Evolutionary conservation across 2,113 vertebrate genomes (phyloP).

Genomic region (Aegotheles bennettii): DNA sequence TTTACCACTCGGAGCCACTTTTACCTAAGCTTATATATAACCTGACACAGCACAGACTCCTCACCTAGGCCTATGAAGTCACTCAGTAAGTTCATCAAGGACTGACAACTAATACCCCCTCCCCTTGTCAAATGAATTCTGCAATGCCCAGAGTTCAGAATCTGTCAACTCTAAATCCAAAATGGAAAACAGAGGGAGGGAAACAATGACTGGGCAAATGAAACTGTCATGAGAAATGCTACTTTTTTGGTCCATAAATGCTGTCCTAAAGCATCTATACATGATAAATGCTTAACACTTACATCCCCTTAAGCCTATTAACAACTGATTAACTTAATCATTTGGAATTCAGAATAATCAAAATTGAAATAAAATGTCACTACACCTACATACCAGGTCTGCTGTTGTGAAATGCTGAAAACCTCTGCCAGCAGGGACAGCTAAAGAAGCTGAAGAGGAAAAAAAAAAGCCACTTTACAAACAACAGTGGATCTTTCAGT

Average conservation of each 20-base stretch:
- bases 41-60: background rate
- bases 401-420: slow-evolving; percentile 71
- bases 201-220: background rate
- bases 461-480: background rate
- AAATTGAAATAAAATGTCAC: background rate
- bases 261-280: background rate
- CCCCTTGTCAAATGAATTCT: background rate
- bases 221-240: background rate
- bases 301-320: background rate
- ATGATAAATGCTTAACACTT: background rate
- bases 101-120: background rate
- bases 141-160: background rate
- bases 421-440: slow-evolving; percentile 77
- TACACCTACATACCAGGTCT: slow-evolving; percentile 78
- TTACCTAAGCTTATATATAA: background rate
- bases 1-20: background rate
- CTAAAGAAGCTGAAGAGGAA: slow-evolving; percentile 64
- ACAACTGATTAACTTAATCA: background rate
- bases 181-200: background rate
- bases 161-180: background rate
- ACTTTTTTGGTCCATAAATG: background rate
- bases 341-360: background rate
- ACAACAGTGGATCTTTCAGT: background rate
- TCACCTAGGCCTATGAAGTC: background rate
- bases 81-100: background rate